Conservation (phyloP, 2,113 vertebrate species). For the Pionites leucogaster region DNA sequence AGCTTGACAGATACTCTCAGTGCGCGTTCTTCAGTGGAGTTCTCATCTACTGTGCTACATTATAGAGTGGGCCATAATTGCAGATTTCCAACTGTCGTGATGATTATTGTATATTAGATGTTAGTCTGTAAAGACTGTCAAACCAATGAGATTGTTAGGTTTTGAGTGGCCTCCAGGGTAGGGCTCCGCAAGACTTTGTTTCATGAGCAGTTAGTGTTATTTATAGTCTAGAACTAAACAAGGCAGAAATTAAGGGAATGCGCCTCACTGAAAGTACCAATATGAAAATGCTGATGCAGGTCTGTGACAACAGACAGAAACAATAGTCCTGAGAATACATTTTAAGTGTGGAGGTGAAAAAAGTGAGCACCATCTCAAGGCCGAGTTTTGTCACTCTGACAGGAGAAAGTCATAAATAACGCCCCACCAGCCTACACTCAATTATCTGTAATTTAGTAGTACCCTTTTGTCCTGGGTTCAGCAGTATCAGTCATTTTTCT, state of each 20-base stretch:
- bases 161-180: slow-evolving; percentile 38
- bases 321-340: neutral
- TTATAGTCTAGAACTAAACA: slow-evolving; percentile 59
- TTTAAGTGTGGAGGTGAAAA: slow-evolving; percentile 23
- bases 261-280: slow-evolving; percentile 27
- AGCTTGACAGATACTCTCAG: slow-evolving; percentile 32
- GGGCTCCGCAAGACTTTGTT: slow-evolving; percentile 6
- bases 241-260: slow-evolving; percentile 67
- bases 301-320: slow-evolving; percentile 40
- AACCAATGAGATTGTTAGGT: slow-evolving; percentile 17
- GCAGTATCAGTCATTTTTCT: too few species aligned
- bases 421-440: neutral
- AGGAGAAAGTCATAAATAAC: slow-evolving; percentile 18
- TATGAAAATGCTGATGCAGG: slow-evolving; percentile 46
- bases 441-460: slow-evolving; percentile 42
- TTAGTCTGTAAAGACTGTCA: slow-evolving; percentile 27
- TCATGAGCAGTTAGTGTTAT: slow-evolving; percentile 37
- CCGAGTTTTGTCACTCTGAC: slow-evolving; percentile 51
- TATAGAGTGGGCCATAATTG: slow-evolving; percentile 67
- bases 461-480: neutral
- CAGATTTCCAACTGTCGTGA: slow-evolving; percentile 59
- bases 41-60: slow-evolving; percentile 15
- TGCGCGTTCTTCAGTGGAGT: neutral
- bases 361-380: slow-evolving; percentile 26
- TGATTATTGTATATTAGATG: slow-evolving; percentile 54